These are phyloP conservation scores for Synergus umbraculus DNA, from an alignment of 2,888 invertebrate genomes.

Conservation along the genomic window DNA sequence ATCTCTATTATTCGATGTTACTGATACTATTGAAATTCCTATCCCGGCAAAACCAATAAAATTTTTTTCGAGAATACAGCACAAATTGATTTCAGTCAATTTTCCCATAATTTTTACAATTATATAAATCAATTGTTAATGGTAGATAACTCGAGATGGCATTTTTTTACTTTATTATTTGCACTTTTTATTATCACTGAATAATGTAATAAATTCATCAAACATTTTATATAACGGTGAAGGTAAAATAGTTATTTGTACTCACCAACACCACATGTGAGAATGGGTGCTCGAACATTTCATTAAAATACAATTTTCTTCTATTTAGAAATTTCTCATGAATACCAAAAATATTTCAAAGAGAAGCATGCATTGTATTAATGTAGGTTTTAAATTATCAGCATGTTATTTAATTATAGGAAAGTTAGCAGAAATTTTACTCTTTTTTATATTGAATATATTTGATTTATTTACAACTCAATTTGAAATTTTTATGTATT, in stretches of 20 bases:
- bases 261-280: background rate
- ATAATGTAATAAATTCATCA: background rate
- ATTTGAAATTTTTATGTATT: too few species aligned
- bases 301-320: background rate
- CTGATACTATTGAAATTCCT: background rate
- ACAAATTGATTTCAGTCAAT: background rate
- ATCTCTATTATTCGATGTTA: constrained; percentile 25
- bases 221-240: background rate
- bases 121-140: background rate
- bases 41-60: background rate
- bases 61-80: background rate
- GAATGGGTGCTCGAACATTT: background rate
- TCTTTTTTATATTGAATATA: too few species aligned
- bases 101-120: background rate
- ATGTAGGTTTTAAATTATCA: too few species aligned
- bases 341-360: too few species aligned
- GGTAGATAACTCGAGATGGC: background rate
- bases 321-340: background rate
- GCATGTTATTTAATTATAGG: too few species aligned
- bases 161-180: background rate
- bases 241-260: background rate
- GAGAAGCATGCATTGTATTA: too few species aligned
- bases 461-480: too few species aligned
- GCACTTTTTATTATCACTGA: background rate
- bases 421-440: too few species aligned